Evolutionary conservation across 2,797 vertebrate genomes (phyloP).

Genomic region (Gallinago nigripennis): DNA sequence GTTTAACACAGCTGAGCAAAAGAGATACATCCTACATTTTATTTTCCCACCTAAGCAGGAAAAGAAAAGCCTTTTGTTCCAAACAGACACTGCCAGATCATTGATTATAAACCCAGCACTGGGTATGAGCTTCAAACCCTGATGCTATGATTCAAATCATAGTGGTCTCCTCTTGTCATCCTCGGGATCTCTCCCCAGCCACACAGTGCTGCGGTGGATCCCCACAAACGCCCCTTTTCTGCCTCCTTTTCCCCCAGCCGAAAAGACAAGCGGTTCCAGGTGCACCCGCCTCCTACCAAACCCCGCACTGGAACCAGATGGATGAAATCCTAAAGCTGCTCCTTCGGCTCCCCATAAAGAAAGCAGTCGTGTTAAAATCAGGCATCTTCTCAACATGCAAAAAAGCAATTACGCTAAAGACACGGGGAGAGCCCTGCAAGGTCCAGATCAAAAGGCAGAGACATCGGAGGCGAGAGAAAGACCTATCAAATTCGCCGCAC

Average conservation of each 20-base stretch:
- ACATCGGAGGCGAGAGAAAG: neutral
- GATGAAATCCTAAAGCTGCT: neutral
- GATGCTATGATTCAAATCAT: neutral
- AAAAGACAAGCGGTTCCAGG: neutral
- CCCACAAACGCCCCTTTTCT: neutral
- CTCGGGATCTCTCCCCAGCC: neutral
- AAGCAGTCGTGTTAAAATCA: neutral
- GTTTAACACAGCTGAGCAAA: accelerated
- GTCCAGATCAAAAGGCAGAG: constrained; percentile 2
- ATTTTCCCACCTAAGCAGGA: neutral
- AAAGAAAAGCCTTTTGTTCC: constrained; percentile 5
- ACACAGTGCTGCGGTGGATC: accelerated
- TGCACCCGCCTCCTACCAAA: neutral
- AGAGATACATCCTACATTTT: neutral
- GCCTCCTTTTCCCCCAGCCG: neutral
- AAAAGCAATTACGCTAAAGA: neutral
- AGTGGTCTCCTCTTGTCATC: neutral
- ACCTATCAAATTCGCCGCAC: neutral
- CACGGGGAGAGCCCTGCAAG: neutral
- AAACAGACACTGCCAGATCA: neutral
- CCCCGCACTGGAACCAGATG: neutral
- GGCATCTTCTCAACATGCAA: neutral
- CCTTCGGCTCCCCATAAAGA: neutral
- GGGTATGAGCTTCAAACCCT: neutral
- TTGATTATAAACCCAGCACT: neutral